Base-by-base conservation (phyloP, 1,140 invertebrate species). In the Nephotettix cincticeps region DNA sequence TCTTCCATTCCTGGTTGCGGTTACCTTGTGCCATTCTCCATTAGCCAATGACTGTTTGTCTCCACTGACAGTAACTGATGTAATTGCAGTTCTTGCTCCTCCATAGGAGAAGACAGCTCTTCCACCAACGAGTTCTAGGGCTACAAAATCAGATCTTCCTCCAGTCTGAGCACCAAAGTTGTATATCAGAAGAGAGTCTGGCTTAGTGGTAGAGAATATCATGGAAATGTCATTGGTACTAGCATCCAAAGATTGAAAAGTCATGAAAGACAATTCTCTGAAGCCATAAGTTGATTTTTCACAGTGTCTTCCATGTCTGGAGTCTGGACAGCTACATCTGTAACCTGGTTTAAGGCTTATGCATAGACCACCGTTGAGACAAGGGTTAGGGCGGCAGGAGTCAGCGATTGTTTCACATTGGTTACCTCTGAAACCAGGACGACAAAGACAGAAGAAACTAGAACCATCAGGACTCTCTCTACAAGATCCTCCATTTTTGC, bases 151-250 rank as follows among this genome's bases (percentile, higher is more conserved):
- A 0, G 94, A 96, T 74, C 94, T 83, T 1, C 94, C 94, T 28
- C 93, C 92, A 47, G 87, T 92, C 78, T 93, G 92, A 0, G 88
- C 82, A 0, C 94, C 95, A 76, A 92, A 97, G 75, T 97, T 97
- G 81, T 97, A 98, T 0, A 96, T 83, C 0, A 98, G 80, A 4
- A 98, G 82, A 0, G 93, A 89, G 79, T 96, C 89, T 0, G 88
- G 86, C 80, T 95, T 95, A 0, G 91, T 93, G 0, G 95, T 98
- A 13, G 95, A 92, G 80, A 98, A 97, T 23, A 93, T 89, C 28
- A 97, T 89, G 0, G 93, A 92, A 64, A 97, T 94, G 75, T 97
- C 94, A 79, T 96, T 96, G 1, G 92, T 95, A 58, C 90, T 92
- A 0, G 91, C 87, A 77, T 96, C 92, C 47, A 98, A 77, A 0